phyloP scores from a whole-genome alignment of 2,888 invertebrate species.

The Apocheima hispidaria region DNA sequence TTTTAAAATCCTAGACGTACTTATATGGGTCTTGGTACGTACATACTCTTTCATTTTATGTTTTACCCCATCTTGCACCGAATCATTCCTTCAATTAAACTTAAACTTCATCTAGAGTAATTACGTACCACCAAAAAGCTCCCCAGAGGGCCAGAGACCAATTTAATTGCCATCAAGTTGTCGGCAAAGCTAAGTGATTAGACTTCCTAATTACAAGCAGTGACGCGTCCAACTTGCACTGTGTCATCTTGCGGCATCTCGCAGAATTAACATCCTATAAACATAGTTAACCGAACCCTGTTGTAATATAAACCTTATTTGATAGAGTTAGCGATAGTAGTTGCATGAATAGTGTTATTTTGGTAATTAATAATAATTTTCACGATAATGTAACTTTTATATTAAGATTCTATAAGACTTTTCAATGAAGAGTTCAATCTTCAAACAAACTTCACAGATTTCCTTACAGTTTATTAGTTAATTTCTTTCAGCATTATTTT shows the following conservation, averaged over 20 bases:
- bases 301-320: slow-evolving; percentile 11
- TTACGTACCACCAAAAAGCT: slow-evolving; percentile 28
- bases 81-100: slow-evolving; percentile 4
- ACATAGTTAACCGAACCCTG: background rate
- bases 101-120: slow-evolving; percentile 10
- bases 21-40: background rate
- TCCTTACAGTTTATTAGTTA: background rate
- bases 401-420: background rate
- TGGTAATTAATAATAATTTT: background rate
- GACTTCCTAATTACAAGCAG: slow-evolving; percentile 49
- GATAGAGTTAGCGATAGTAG: background rate
- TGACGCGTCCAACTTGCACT: slow-evolving; percentile 30
- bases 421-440: background rate
- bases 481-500: no score
- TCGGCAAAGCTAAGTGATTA: slow-evolving; percentile 44
- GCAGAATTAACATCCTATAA: slow-evolving; percentile 46
- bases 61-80: background rate
- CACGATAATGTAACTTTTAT: background rate
- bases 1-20: background rate
- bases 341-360: background rate
- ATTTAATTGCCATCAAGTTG: slow-evolving; percentile 43
- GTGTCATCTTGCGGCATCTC: slow-evolving; percentile 43
- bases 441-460: background rate
- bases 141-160: slow-evolving; percentile 21
- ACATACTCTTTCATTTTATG: background rate